A percentile compares a stretch with the other conserved stretches of the same genome.
phyloP scores from a whole-genome alignment of 2,888 invertebrate genomes.

The Monopis laevigella region DNA sequence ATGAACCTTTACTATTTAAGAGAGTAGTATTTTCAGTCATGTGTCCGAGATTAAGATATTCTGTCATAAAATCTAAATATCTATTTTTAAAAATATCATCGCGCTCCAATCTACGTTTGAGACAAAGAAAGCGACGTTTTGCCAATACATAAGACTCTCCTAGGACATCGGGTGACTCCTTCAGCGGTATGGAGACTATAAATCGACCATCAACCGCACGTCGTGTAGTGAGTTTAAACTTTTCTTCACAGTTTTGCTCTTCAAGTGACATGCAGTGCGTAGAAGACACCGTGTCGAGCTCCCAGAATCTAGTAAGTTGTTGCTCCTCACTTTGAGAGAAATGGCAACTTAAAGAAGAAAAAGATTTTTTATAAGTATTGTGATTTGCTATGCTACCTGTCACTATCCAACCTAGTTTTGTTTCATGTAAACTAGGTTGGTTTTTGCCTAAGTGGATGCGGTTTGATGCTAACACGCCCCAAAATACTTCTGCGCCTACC shows the following conservation, averaged over 20 bases:
- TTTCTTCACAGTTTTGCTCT: too few species aligned
- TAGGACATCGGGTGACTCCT: too few species aligned
- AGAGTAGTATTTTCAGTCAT: conserved; percentile 17
- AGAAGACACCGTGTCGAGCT: too few species aligned
- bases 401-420: conserved; percentile 22
- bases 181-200: too few species aligned
- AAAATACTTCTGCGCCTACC: too few species aligned
- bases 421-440: conserved; percentile 19
- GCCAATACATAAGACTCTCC: too few species aligned
- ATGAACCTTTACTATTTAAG: not conserved
- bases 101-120: conserved; percentile 21
- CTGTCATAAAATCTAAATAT: conserved; percentile 22
- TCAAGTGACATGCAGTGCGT: too few species aligned
- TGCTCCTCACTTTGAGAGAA: conserved; percentile 11
- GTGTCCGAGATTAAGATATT: conserved; percentile 21
- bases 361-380: too few species aligned
- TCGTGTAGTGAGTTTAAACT: too few species aligned
- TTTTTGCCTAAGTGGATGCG: conserved; percentile 18
- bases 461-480: too few species aligned
- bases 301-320: conserved; percentile 20
- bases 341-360: conserved; percentile 14
- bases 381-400: too few species aligned
- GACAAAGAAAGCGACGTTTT: conserved; percentile 20
- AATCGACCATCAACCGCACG: too few species aligned
- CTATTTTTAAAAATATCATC: conserved; percentile 17